Evolutionary conservation across 2,113 vertebrate species (phyloP), one percentile per base, ranked within the genome.

Genomic region (Onychorhynchus coronatus): DNA sequence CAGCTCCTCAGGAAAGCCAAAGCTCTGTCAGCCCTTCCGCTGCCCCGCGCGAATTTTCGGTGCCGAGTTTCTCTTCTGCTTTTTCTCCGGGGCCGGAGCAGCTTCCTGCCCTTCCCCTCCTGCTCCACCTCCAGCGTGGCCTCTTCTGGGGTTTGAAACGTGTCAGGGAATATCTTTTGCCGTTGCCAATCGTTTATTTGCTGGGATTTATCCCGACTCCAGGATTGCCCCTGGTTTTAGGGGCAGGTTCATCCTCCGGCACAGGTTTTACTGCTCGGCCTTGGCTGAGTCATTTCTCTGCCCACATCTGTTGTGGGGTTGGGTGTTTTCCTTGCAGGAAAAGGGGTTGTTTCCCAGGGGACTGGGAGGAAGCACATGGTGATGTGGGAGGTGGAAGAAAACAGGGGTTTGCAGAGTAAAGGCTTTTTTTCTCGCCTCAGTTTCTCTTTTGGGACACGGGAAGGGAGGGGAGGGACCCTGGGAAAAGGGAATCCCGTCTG

Each of bases 61-160:
- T 5, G 14, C 10, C 0, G 4, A 13, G n/a, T 95, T 96, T 93
- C 88, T 74, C 72, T 95, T 97, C 91, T 90, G 82, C 93, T 96
- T 95, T 93, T 94, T 88, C 77, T 65, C 6, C 6, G 2, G 70
- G 76, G 52, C 47, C 3, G 10, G 58, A 61, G 49, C 21, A 1
- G 11, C 46, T 97, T 97, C 96, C 96, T 97, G 94, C 84, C 76
- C 80, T 74, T 93, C 75, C 83, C 70, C 72, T 77, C 13, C 59
- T 3, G 12, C 42, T 55, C 5, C 3, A 42, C 35, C 42, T 5
- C 22, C 61, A 14, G 27, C 56, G n/a, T 41, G 27, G 47, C 74
- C 62, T 35, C 52, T n/a, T 4, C 37, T 11, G 37, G 4, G 19
- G 24, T 33, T 31, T 22, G 37, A 31, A 47, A 42, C 16, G 1